Conservation (phyloP, 2,797 vertebrate genomes). For the Podargus strigoides region DNA sequence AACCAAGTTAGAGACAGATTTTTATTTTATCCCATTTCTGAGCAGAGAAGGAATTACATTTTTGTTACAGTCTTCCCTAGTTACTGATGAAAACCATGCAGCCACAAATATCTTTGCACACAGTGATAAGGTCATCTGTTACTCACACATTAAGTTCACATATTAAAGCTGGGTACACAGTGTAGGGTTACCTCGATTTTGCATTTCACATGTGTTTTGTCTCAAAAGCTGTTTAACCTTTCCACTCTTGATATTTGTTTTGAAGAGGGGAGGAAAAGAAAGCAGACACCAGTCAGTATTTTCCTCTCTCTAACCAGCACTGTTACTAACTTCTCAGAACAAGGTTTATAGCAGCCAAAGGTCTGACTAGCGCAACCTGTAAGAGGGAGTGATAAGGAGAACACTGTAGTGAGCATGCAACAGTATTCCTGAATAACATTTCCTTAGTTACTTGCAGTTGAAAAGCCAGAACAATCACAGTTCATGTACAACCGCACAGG, state of each 20-base stretch:
- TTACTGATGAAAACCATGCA: neutral
- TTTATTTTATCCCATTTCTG: neutral
- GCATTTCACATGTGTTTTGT: neutral
- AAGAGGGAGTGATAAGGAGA: neutral
- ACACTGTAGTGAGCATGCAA: neutral
- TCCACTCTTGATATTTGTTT: conserved; percentile 2
- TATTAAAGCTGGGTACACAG: neutral
- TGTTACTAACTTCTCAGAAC: neutral
- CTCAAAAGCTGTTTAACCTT: conserved; percentile 32
- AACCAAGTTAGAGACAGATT: neutral
- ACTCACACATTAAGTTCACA: neutral
- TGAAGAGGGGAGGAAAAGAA: neutral
- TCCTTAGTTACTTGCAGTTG: neutral
- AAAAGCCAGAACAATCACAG: neutral
- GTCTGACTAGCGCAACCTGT: neutral
- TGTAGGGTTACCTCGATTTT: neutral
- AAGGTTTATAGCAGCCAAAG: neutral
- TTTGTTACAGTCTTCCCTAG: neutral
- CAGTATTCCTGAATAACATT: neutral
- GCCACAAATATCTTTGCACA: neutral
- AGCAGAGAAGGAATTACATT: neutral
- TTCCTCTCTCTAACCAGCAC: neutral
- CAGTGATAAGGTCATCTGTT: neutral
- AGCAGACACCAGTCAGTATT: neutral
- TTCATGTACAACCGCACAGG: neutral